Percentiles rank a stretch among this genome's conserved stretches.
Conservation (phyloP, 2,797 vertebrate species). For the Amblyraja radiata region DNA sequence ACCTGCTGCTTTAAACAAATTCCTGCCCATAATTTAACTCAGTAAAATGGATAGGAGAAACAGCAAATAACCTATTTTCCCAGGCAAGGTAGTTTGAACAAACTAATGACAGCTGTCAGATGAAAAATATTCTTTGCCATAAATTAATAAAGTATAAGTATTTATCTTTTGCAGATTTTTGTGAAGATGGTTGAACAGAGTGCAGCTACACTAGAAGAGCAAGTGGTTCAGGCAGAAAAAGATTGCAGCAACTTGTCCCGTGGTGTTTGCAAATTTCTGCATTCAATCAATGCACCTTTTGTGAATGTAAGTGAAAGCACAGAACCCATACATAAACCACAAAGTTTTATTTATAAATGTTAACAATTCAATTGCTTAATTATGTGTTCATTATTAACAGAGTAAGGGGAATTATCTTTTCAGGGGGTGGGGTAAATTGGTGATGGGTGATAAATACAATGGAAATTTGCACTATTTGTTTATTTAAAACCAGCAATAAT, state of each 20-base stretch:
- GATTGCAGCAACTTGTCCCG: slow-evolving; percentile 43
- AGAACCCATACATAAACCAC: background rate
- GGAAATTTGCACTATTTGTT: background rate
- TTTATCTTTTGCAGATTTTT: slow-evolving; percentile 47
- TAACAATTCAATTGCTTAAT: background rate
- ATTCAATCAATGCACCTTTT: slow-evolving; percentile 39
- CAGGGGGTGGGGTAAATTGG: too few species aligned
- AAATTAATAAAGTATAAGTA: too few species aligned
- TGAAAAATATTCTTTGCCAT: background rate
- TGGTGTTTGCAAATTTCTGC: slow-evolving; percentile 45
- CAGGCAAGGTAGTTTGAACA: background rate
- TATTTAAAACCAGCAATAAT: background rate
- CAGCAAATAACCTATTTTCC: background rate
- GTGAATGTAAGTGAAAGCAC: slow-evolving; percentile 44
- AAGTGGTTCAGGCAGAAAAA: slow-evolving; percentile 48
- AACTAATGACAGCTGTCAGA: background rate
- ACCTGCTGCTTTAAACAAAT: background rate
- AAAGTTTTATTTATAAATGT: slow-evolving; percentile 8
- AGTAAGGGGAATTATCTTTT: background rate
- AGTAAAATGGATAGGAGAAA: background rate
- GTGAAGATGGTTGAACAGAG: slow-evolving; percentile 51
- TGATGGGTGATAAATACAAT: too few species aligned
- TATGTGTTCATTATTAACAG: background rate
- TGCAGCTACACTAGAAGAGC: slow-evolving; percentile 49
- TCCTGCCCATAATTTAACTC: background rate